Evolutionary conservation across 23 tunicate species (phyloP).

Genomic region (Styela clava): DNA sequence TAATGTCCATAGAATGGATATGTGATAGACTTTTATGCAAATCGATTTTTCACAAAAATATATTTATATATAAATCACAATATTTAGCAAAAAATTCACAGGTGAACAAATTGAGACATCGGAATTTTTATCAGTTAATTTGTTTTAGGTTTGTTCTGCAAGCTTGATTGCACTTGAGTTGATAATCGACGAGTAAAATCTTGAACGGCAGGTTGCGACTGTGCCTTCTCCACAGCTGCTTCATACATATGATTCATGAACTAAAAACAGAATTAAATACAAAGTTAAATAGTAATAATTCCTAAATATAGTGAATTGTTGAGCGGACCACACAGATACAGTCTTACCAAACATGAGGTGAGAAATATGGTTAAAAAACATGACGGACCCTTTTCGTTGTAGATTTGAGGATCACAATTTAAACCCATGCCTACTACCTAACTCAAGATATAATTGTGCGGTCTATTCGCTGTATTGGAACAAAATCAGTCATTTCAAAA

Average conservation of each 20-base stretch:
- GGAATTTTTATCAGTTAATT: neutral
- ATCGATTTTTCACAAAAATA: neutral
- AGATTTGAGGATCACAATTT: no score
- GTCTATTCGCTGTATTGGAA: no score
- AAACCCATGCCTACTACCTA: no score
- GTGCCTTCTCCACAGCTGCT: conserved; percentile 24
- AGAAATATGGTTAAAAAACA: no score
- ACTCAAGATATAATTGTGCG: no score
- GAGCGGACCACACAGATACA: neutral
- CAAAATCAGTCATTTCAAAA: no score
- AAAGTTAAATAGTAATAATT: neutral
- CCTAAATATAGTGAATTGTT: neutral
- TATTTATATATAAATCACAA: neutral
- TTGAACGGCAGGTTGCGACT: conserved; percentile 17
- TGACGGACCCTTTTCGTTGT: no score
- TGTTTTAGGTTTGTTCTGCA: conserved; percentile 17
- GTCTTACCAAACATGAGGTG: neutral
- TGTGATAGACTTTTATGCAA: no score
- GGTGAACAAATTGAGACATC: neutral
- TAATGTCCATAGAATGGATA: no score
- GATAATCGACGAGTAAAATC: conserved; percentile 21
- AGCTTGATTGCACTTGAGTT: conserved; percentile 13
- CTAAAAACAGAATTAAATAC: conserved; percentile 2
- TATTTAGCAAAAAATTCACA: neutral
- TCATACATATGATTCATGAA: conserved; percentile 32